Conservation (phyloP, 2,797 vertebrate species). For the Gobio occitaniae region DNA sequence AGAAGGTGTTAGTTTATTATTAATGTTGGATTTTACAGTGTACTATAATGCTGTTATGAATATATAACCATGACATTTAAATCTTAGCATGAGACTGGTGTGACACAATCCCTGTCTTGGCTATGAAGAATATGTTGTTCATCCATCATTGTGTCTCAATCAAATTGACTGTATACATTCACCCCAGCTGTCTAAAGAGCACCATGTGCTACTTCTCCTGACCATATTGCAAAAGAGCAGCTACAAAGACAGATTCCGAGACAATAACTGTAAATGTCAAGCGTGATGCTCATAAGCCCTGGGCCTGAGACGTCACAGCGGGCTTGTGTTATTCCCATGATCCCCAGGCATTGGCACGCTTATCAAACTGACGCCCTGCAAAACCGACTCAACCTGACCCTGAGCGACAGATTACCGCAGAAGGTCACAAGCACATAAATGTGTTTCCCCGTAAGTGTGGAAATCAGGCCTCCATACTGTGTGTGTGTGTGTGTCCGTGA, state of each 20-base stretch:
- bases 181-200: neutral
- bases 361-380: conserved; percentile 45
- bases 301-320: neutral
- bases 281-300: conserved; percentile 19
- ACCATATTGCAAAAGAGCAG: conserved; percentile 14
- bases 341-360: conserved; percentile 22
- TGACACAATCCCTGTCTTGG: neutral
- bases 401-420: conserved; percentile 41
- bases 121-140: neutral
- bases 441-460: conserved; percentile 23
- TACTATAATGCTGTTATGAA: neutral
- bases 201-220: neutral
- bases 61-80: neutral
- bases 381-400: conserved; percentile 20
- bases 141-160: neutral
- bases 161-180: neutral
- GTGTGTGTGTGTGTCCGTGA: neutral
- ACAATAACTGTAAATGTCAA: conserved; percentile 50
- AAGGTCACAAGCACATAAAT: conserved; percentile 55
- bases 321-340: conserved; percentile 32
- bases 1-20: too few relatives aligned
- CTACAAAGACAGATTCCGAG: neutral
- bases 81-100: neutral
- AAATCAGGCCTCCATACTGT: neutral
- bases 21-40: too few relatives aligned